phyloP scores from a whole-genome alignment of 2,888 invertebrate species.

The Sinopyrophorus schimmeli region DNA sequence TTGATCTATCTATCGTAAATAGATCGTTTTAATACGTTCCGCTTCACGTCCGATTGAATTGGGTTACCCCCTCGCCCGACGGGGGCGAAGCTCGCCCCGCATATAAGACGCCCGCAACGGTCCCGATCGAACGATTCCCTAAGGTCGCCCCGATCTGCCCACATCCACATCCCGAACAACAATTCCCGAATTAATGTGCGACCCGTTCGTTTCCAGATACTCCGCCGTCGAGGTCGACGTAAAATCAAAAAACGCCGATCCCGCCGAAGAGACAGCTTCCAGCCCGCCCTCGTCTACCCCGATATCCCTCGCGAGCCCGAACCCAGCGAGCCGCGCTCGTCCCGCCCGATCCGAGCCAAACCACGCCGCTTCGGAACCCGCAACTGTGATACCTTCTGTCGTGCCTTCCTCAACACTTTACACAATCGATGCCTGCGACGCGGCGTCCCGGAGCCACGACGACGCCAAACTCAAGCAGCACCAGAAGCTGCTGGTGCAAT shows the following conservation, averaged over 20 bases:
- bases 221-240: slow-evolving; percentile 57
- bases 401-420: slow-evolving; percentile 49
- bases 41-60: too few relatives aligned
- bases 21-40: too few relatives aligned
- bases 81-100: too few relatives aligned
- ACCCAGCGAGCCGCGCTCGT: slow-evolving; percentile 25
- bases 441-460: slow-evolving; percentile 38
- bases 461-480: slow-evolving; percentile 21
- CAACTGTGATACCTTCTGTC: slow-evolving; percentile 46
- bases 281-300: slow-evolving; percentile 21
- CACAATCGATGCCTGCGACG: slow-evolving; percentile 35
- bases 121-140: too few relatives aligned
- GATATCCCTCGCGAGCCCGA: slow-evolving; percentile 23
- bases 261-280: slow-evolving; percentile 5
- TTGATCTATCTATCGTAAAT: too few relatives aligned
- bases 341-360: slow-evolving; percentile 44
- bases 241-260: slow-evolving; percentile 41
- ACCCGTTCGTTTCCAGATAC: slow-evolving; percentile 49
- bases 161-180: too few relatives aligned
- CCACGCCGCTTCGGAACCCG: slow-evolving; percentile 41
- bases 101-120: too few relatives aligned
- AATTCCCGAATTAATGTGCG: too few relatives aligned
- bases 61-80: too few relatives aligned
- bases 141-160: too few relatives aligned
- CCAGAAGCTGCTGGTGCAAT: slow-evolving; percentile 46